These are phyloP conservation scores for Falcunculus frontatus DNA, from an alignment of 2,113 vertebrate species.

Conservation along the genomic window DNA sequence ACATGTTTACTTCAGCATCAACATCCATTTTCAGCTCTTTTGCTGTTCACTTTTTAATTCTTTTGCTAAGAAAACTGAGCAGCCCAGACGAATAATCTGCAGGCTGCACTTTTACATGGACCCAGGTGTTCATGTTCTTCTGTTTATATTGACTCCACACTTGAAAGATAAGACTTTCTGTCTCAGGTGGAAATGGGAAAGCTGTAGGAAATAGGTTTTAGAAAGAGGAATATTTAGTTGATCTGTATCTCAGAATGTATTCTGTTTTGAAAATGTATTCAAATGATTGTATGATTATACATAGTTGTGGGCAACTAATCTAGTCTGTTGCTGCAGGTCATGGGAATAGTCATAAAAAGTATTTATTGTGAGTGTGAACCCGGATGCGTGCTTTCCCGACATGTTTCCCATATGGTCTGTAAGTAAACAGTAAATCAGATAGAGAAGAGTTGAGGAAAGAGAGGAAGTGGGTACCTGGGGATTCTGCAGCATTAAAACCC, in stretches of 20 bases:
- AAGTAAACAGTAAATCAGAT: slow-evolving; percentile 45
- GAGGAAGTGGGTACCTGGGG: background rate
- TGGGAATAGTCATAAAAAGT: slow-evolving; percentile 61
- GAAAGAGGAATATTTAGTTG: slow-evolving; percentile 7
- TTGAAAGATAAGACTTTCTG: background rate
- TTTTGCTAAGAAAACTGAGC: background rate
- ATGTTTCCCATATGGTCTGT: slow-evolving; percentile 43
- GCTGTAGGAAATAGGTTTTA: slow-evolving; percentile 2
- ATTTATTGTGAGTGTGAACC: slow-evolving; percentile 46
- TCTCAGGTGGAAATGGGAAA: background rate
- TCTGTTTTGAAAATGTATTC: slow-evolving; percentile 48
- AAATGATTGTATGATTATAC: slow-evolving; percentile 40
- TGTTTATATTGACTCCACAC: background rate
- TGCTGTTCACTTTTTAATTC: background rate
- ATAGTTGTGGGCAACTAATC: slow-evolving; percentile 57
- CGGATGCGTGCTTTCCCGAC: slow-evolving; percentile 14
- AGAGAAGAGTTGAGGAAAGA: slow-evolving; percentile 14
- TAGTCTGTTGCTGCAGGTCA: slow-evolving; percentile 62
- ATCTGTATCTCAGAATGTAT: background rate
- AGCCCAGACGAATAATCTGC: background rate
- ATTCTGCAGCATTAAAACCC: background rate
- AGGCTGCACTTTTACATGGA: background rate
- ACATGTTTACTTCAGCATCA: background rate
- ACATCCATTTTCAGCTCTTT: background rate
- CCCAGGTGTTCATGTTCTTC: background rate